Base-by-base conservation (phyloP, 2,797 vertebrate genomes). In the Carapus acus region DNA sequence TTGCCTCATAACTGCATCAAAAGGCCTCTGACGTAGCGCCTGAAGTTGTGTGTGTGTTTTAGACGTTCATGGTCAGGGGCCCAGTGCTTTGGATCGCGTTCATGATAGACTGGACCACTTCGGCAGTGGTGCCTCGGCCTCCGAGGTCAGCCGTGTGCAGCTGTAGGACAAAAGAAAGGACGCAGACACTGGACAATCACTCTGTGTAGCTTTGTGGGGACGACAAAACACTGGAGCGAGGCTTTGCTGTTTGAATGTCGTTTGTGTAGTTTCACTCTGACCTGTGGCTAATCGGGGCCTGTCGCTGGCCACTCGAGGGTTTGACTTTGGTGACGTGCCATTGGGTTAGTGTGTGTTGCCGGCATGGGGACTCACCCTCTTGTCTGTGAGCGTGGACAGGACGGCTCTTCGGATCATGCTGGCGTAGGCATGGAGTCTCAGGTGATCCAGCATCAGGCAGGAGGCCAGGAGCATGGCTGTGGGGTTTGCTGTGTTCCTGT, bases 361-460 rank as follows among this genome's bases (percentile, higher is more conserved):
- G 46, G 14, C 13, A 15, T 4, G 11, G 14, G 7, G 9, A 7
- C 36, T 0, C 82, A 92, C 91, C 44, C 69, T 75, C 6, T 83
- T 84, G 22, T 93, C 88, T 0, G 88, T 86, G 85, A 93, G 70
- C 5, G 89, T 88, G 17, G 82, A 83, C 31, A 93, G 67, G 51
- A 92, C 77, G 0, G 89, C 91, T 33, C 84, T 86, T 53, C 90
- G 89, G 80, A 93, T 92, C 65, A 89, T 84, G 16, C 64, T 69
- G 24, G 91, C 92, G 1, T 90, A 88, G 37, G 71, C 82, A 64
- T 89, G 88, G 29, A 94, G 87, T 75, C 86, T 85, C 24, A 94
- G 88, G 71, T 93, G 92, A 45, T 94, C 90, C 7, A 94, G 82
- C 87, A 94, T 89, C 78, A 94, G 89, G 65, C 92, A 94, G 61